Evolutionary conservation across 2,113 vertebrate genomes (phyloP).

Genomic region (Pseudopipra pipra): DNA sequence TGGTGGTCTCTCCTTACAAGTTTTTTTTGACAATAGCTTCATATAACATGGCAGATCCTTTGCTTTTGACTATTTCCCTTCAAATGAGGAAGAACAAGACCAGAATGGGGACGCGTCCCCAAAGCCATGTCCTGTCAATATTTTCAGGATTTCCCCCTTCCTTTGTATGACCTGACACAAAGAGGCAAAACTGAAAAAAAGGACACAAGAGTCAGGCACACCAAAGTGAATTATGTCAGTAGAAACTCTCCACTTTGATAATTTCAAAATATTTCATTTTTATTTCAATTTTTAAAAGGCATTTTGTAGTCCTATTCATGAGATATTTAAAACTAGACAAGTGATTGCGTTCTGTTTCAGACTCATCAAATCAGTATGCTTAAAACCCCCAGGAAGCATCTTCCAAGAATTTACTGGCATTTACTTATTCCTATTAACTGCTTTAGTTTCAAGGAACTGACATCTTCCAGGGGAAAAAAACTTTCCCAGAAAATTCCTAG

Average conservation of each 20-base stretch:
- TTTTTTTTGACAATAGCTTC: not conserved
- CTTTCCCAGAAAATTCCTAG: not conserved
- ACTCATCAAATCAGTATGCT: not conserved
- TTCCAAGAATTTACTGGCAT: not conserved
- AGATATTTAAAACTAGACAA: not conserved
- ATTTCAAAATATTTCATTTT: not conserved
- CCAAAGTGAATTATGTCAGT: not conserved
- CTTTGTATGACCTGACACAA: not conserved
- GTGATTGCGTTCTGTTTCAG: not conserved
- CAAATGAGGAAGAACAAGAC: not conserved
- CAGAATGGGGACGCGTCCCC: not conserved
- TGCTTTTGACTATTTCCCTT: not conserved
- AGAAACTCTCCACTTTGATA: not conserved
- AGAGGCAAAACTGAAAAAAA: not conserved
- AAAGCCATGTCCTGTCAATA: not conserved
- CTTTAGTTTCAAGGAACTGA: not conserved
- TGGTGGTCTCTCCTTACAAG: not conserved
- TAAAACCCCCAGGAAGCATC: not conserved
- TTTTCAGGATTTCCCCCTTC: not conserved
- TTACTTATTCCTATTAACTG: not conserved
- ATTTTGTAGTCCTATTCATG: not conserved
- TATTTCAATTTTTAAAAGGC: not conserved
- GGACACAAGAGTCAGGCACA: not conserved
- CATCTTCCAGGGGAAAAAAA: not conserved
- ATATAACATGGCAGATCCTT: not conserved